Evolutionary conservation across 2,797 vertebrate genomes (phyloP).

Genomic region (Siniperca obscura): DNA sequence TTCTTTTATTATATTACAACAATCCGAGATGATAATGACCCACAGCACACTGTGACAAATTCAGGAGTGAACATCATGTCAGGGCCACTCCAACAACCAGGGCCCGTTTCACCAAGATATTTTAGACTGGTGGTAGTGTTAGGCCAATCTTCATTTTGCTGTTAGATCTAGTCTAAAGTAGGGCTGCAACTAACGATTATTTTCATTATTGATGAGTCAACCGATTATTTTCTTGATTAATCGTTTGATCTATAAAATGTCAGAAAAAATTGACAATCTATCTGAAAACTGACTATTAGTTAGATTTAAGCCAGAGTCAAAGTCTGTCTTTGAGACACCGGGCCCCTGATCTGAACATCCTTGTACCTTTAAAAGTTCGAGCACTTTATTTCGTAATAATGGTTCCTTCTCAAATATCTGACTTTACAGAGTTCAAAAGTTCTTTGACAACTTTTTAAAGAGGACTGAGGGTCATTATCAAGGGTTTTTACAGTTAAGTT

Average conservation of each 20-base stretch:
- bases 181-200: too few relatives aligned
- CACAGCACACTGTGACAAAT: constrained; percentile 13
- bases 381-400: background rate
- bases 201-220: background rate
- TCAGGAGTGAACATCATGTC: constrained; percentile 7
- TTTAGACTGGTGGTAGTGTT: background rate
- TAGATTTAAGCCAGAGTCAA: background rate
- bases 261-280: background rate
- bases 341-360: background rate
- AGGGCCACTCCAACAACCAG: background rate
- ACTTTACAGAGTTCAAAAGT: background rate
- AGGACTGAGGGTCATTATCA: background rate
- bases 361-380: background rate
- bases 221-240: too few relatives aligned
- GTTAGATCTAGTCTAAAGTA: too few relatives aligned
- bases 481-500: constrained; percentile 10
- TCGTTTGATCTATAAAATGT: too few relatives aligned
- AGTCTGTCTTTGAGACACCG: background rate
- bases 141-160: background rate
- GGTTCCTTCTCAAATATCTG: background rate
- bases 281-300: background rate
- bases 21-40: constrained; percentile 41
- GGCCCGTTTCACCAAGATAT: background rate
- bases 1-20: constrained; percentile 45
- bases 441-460: background rate